Evolutionary conservation across 2,113 vertebrate genomes (phyloP).

Genomic region (Aspidoscelis tigris): DNA sequence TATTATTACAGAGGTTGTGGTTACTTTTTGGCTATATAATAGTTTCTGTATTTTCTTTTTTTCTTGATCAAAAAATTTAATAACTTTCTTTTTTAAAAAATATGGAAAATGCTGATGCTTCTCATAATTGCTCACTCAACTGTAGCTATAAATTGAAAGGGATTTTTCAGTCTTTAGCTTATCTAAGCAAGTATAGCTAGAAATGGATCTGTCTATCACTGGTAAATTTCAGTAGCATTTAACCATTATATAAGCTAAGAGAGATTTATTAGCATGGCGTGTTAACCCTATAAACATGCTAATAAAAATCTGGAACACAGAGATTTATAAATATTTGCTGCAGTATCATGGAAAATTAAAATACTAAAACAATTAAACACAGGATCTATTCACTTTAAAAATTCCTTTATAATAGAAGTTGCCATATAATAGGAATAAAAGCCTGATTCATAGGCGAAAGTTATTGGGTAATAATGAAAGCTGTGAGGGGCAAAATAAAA

Average conservation of each 20-base stretch:
- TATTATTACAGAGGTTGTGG: too few species aligned
- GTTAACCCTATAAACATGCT: not conserved
- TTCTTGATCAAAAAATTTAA: too few species aligned
- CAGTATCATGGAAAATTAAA: not conserved
- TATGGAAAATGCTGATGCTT: not conserved
- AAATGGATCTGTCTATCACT: not conserved
- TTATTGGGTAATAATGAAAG: not conserved
- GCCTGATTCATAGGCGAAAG: not conserved
- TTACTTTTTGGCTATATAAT: too few species aligned
- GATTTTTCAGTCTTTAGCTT: not conserved
- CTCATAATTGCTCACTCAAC: not conserved
- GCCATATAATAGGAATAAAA: not conserved
- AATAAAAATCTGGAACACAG: conserved; percentile 35
- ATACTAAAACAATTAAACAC: conserved; percentile 15
- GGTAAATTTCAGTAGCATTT: not conserved
- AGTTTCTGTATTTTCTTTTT: too few species aligned
- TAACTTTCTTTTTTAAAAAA: too few species aligned
- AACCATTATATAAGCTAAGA: conserved; percentile 5
- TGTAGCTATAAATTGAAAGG: not conserved
- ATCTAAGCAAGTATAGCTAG: not conserved
- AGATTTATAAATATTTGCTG: not conserved
- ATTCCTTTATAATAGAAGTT: not conserved
- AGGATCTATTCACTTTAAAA: not conserved
- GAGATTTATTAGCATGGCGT: conserved; percentile 10
- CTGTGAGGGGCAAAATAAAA: not conserved